Evolutionary conservation across 2,888 invertebrate species (phyloP).

Genomic region (Napeogenes inachia): DNA sequence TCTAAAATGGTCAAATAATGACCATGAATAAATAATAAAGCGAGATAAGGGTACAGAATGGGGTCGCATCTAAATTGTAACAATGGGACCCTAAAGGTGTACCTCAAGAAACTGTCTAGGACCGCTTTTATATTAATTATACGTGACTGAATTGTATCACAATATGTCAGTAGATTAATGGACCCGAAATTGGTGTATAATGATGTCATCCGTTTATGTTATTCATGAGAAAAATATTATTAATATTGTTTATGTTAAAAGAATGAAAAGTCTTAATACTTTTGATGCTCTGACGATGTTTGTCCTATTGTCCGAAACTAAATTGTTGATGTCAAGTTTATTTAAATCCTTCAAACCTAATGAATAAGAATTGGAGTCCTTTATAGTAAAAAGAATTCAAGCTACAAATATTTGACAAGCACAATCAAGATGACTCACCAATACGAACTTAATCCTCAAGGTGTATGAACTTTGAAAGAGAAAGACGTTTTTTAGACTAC

Average conservation of each 20-base stretch:
- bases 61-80: conserved; percentile 54
- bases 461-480: conserved; percentile 50
- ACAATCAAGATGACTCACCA: conserved; percentile 50
- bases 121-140: conserved; percentile 65
- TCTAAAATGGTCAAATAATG: conserved; percentile 76
- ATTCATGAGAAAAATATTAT: conserved; percentile 1
- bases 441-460: conserved; percentile 48
- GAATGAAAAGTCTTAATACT: conserved; percentile 11
- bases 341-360: conserved; percentile 22
- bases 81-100: conserved; percentile 61
- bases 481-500: conserved; percentile 41
- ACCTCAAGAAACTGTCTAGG: conserved; percentile 54
- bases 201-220: conserved; percentile 9
- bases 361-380: conserved; percentile 26
- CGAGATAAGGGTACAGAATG: conserved; percentile 54
- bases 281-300: conserved; percentile 1
- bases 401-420: conserved; percentile 45
- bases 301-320: conserved; percentile 5
- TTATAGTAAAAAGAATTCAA: conserved; percentile 36
- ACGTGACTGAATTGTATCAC: conserved; percentile 69
- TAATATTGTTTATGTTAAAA: conserved; percentile 1
- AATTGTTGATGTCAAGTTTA: conserved; percentile 20
- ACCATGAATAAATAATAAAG: conserved; percentile 74
- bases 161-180: conserved; percentile 59
- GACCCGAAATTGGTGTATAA: conserved; percentile 22